Conservation (phyloP, 2,797 vertebrate species). For the Columba guinea region DNA sequence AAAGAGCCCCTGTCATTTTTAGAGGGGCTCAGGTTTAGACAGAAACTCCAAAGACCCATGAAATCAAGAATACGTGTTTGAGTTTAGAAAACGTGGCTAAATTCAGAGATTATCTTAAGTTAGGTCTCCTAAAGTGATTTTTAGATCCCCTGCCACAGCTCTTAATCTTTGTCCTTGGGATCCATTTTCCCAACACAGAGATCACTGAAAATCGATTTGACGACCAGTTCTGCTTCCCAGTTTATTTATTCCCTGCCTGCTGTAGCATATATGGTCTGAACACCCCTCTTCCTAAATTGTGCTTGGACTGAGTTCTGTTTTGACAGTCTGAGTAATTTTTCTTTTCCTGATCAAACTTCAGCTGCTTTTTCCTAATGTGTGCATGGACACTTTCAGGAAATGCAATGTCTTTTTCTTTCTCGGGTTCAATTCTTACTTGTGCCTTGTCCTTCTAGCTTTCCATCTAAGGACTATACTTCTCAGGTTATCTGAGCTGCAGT, state of each 20-base stretch:
- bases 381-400: not conserved
- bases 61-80: not conserved
- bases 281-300: not conserved
- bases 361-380: not conserved
- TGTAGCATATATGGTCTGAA: not conserved
- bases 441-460: not conserved
- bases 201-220: not conserved
- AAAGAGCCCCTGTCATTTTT: not conserved
- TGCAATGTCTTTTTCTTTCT: not conserved
- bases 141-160: not conserved
- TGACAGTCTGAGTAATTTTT: not conserved
- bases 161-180: conserved; percentile 6
- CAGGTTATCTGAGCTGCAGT: not conserved
- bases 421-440: not conserved
- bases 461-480: not conserved
- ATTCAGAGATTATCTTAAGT: not conserved
- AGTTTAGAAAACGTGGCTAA: not conserved
- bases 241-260: not conserved
- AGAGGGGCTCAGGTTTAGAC: not conserved
- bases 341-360: not conserved
- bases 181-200: not conserved
- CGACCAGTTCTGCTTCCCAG: not conserved
- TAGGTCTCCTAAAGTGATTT: not conserved
- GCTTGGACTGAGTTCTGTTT: not conserved
- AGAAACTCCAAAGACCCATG: not conserved